Percentiles rank a stretch among this genome's conserved stretches.
These are phyloP conservation scores for Seira musarum DNA, from an alignment of 2,888 invertebrate genomes.

Conservation along the genomic window DNA sequence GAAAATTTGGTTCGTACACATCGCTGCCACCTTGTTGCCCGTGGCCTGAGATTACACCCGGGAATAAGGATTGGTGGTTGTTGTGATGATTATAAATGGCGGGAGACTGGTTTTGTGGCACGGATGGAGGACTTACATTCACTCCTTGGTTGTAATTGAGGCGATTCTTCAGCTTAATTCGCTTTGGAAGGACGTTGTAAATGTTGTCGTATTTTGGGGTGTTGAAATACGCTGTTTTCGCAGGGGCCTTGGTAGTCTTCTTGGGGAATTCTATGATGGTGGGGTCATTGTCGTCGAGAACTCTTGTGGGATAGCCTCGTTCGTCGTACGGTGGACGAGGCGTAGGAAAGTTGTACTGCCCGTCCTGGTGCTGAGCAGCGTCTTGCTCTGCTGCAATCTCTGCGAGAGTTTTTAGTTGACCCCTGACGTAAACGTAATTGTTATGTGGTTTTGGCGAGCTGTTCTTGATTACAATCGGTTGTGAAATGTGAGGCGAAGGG, in stretches of 20 bases:
- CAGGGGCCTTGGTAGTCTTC: constrained; percentile 62
- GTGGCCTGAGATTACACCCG: constrained; percentile 26
- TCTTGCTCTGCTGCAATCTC: constrained; percentile 65
- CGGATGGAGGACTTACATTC: constrained; percentile 29
- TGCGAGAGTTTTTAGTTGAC: constrained; percentile 66
- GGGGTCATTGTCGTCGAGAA: constrained; percentile 60
- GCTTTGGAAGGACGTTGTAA: constrained; percentile 61
- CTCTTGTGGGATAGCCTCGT: constrained; percentile 67
- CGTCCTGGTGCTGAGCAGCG: constrained; percentile 52
- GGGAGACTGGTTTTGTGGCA: constrained; percentile 46
- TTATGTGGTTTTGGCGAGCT: constrained; percentile 65
- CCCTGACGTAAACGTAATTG: constrained; percentile 68
- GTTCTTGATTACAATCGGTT: constrained; percentile 57
- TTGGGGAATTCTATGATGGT: constrained; percentile 50
- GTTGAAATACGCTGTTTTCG: constrained; percentile 64
- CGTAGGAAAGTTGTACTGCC: constrained; percentile 56
- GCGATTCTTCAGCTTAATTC: constrained; percentile 52
- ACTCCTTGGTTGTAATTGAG: constrained; percentile 43
- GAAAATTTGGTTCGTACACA: constrained; percentile 51
- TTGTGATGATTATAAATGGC: constrained; percentile 32
- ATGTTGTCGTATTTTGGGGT: constrained; percentile 67
- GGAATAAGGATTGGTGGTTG: constrained; percentile 19
- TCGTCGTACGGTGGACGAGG: constrained; percentile 68
- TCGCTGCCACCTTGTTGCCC: constrained; percentile 26
- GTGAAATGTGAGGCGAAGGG: constrained; percentile 41